Base-by-base conservation (phyloP, 2,888 invertebrate genomes). In the Tridacna crocea region DNA sequence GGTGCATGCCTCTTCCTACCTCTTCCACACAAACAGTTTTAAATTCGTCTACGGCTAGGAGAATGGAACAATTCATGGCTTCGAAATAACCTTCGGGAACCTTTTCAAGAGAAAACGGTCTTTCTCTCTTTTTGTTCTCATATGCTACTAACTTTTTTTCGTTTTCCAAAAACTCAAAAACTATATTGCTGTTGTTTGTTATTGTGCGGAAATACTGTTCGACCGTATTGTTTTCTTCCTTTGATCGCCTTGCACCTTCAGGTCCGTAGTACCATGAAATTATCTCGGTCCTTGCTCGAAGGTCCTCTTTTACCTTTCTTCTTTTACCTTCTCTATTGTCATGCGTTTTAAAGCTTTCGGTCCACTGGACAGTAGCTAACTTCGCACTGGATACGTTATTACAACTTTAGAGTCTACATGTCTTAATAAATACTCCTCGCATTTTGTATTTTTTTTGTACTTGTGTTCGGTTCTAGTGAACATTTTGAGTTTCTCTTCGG, bases 1-100 rank as follows among this genome's bases (percentile, higher is more conserved):
- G 84, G 66, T 87, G 87, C 87, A 87, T 87, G 11, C 87, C 84
- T 48, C 73, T 76, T 17, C 81, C 87, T 2, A 79, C 77, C 24
- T 86, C 86, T 72, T 86, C 83, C 11, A 81, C 68, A 51, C 68
- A 58, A 13, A 87, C 76, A 4, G 87, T 84, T 22, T 70, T 68
- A 47, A 79, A 83, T 3, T 27, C 3, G 46, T 58, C 75, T 15
- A 75, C 19, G 10, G 82, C 70, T 26, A 87, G 55, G 13, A 87
- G 26, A 22, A 87, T 65, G 10, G 85, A 78, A 26, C 77, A 75
- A 24, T 80, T 48, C 47, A 79, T 79, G 0, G 87, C 87, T 66
- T 84, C 87, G 8, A 84, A 15, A 47, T 79, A 66, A 13, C 87
- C 87, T 26, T 84, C 83, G 22, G 87, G 81, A 11, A 80, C 60